phyloP scores from a whole-genome alignment of 2,888 invertebrate genomes.

The Osedax fenrisi region DNA sequence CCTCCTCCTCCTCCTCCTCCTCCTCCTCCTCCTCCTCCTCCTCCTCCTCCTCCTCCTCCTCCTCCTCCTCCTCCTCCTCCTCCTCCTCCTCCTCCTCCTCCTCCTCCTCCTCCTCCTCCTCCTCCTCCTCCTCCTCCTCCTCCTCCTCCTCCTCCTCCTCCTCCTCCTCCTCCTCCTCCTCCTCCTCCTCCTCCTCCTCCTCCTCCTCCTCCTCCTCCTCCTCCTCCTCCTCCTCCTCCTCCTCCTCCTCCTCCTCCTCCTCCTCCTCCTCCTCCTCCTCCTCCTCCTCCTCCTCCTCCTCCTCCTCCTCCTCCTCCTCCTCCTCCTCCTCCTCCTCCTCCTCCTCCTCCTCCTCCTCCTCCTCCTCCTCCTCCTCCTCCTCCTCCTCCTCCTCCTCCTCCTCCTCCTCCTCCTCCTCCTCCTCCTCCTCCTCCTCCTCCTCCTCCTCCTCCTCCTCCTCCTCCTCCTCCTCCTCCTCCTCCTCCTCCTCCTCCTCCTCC shows the following conservation, averaged over 20 bases:
- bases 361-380: constrained; percentile 35
- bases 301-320: constrained; percentile 35
- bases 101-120: constrained; percentile 2
- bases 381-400: constrained; percentile 2
- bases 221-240: constrained; percentile 2
- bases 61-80: constrained; percentile 2
- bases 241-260: constrained; percentile 35
- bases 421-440: constrained; percentile 29
- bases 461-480: constrained; percentile 35
- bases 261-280: constrained; percentile 35
- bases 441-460: constrained; percentile 32
- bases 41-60: constrained; percentile 2
- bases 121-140: constrained; percentile 39
- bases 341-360: constrained; percentile 35
- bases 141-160: constrained; percentile 36
- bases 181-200: constrained; percentile 15
- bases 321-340: constrained; percentile 8
- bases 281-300: constrained; percentile 2
- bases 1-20: neutral
- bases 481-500: constrained; percentile 2
- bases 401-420: constrained; percentile 35
- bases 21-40: neutral
- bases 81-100: constrained; percentile 35
- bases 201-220: constrained; percentile 35
- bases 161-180: constrained; percentile 35